These are phyloP conservation scores for Panulirus ornatus DNA, from an alignment of 1,140 invertebrate species.

Conservation along the genomic window DNA sequence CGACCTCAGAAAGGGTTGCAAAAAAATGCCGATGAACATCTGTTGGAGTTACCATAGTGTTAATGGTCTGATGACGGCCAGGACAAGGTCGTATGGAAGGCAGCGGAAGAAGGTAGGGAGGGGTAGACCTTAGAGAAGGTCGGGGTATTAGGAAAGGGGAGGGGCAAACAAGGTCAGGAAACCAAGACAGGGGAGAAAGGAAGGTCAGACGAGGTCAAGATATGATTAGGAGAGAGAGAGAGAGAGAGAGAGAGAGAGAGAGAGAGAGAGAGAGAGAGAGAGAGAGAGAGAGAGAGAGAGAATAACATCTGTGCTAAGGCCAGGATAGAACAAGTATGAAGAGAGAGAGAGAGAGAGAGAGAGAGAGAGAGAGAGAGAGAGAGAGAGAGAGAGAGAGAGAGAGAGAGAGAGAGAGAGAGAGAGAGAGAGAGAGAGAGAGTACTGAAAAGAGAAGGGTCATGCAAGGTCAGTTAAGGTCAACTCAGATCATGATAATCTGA, in stretches of 20 bases:
- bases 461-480: neutral
- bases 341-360: neutral
- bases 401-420: neutral
- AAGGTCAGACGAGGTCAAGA: too few relatives aligned
- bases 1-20: neutral
- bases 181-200: too few relatives aligned
- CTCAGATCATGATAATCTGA: too few relatives aligned
- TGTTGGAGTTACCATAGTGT: neutral
- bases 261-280: neutral
- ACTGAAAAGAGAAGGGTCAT: neutral
- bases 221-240: too few relatives aligned
- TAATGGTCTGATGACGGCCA: neutral
- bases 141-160: too few relatives aligned
- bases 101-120: too few relatives aligned
- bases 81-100: neutral
- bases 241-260: neutral
- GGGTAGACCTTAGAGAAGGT: too few relatives aligned
- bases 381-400: constrained; percentile 11
- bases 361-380: constrained; percentile 11
- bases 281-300: neutral
- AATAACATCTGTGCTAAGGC: too few relatives aligned
- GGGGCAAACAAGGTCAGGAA: too few relatives aligned
- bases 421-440: neutral
- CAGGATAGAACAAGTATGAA: too few relatives aligned
- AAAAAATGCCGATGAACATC: too few relatives aligned